Conservation (phyloP, 2,113 vertebrate species). For the Scolopax mira region DNA sequence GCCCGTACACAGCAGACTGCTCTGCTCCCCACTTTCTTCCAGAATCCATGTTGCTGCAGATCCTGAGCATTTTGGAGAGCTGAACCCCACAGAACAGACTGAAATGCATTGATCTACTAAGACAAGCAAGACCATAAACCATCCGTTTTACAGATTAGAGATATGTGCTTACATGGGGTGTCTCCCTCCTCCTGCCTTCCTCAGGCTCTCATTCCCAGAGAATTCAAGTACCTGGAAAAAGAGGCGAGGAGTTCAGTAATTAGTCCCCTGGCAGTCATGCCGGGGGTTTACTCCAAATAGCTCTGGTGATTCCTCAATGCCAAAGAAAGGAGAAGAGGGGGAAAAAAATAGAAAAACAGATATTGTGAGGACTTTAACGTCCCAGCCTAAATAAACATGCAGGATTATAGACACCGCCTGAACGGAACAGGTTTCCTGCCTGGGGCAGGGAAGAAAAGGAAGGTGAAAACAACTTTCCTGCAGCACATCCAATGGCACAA, state of each 20-base stretch:
- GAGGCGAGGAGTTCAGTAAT: background rate
- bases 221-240: background rate
- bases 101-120: background rate
- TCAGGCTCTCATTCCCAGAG: background rate
- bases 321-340: background rate
- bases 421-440: background rate
- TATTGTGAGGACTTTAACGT: background rate
- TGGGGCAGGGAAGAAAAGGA: background rate
- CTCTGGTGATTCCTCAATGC: background rate
- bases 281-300: background rate
- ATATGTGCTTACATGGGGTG: background rate
- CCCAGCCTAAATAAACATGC: background rate
- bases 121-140: background rate
- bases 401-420: background rate
- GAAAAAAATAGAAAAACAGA: background rate
- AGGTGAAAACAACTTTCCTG: background rate
- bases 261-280: background rate
- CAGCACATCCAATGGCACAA: background rate
- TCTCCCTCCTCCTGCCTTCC: background rate
- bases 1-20: background rate
- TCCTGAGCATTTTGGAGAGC: accelerated
- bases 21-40: background rate
- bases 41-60: accelerated
- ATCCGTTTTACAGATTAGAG: too few relatives aligned
- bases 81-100: accelerated